These are phyloP conservation scores for Kobus ellipsiprymnus DNA, from an alignment of 2,113 vertebrate genomes.

Conservation along the genomic window DNA sequence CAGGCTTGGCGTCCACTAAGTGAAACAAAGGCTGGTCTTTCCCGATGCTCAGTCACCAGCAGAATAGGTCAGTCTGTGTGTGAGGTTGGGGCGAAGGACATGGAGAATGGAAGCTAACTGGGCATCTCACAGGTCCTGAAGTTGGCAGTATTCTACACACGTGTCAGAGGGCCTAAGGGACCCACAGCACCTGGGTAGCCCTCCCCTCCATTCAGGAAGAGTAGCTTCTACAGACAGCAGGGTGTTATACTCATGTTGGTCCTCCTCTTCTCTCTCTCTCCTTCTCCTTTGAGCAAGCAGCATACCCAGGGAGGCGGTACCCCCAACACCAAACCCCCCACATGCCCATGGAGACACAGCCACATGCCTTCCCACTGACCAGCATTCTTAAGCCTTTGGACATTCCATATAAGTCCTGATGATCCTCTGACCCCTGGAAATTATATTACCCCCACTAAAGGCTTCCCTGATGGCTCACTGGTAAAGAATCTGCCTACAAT, in stretches of 20 bases:
- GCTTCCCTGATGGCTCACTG: not conserved
- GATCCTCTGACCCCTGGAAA: not conserved
- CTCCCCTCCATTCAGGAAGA: not conserved
- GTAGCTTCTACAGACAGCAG: not conserved
- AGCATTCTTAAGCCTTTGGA: not conserved
- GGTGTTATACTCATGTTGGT: not conserved
- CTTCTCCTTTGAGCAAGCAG: not conserved
- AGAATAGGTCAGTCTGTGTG: not conserved
- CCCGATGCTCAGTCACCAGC: not conserved
- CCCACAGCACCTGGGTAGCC: not conserved
- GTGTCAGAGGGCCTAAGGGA: not conserved
- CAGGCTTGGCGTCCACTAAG: not conserved
- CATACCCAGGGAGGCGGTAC: fast-evolving
- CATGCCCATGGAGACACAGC: not conserved
- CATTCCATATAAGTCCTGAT: not conserved
- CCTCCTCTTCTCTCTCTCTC: not conserved
- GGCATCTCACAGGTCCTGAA: not conserved
- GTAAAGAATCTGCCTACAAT: not conserved
- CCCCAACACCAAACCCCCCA: fast-evolving
- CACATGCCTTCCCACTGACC: not conserved
- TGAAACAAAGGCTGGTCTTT: not conserved
- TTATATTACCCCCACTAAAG: not conserved
- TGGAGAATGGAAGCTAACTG: not conserved
- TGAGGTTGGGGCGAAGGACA: not conserved
- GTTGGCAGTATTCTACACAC: not conserved